Conservation (phyloP, 92 coral and sea anemone species). For the Palythoa grandiflora region DNA sequence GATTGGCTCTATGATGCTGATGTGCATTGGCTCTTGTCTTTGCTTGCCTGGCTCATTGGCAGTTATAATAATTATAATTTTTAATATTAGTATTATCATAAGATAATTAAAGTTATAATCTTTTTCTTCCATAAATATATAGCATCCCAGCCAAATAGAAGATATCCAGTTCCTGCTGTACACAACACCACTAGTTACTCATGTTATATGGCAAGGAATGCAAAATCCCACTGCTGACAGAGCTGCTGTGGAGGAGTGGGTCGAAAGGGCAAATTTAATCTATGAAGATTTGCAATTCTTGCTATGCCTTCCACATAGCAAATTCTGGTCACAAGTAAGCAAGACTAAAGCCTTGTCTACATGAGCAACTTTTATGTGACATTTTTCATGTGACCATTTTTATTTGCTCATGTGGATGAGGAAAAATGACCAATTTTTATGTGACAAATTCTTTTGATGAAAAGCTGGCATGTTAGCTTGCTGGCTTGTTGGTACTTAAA, state of each 20-base stretch:
- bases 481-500: too few relatives aligned
- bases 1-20: too few relatives aligned
- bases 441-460: too few relatives aligned
- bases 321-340: conserved; percentile 94
- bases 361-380: too few relatives aligned
- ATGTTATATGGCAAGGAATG: conserved; percentile 6
- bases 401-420: too few relatives aligned
- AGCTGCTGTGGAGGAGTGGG: conserved; percentile 86
- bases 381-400: too few relatives aligned
- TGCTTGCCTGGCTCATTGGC: too few relatives aligned
- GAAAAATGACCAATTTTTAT: too few relatives aligned
- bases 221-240: conserved; percentile 56
- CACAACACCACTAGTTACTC: conserved; percentile 66
- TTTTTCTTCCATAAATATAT: neutral
- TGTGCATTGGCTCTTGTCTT: too few relatives aligned
- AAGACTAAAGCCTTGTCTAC: neutral
- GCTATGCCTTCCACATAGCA: conserved; percentile 83
- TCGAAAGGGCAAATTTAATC: conserved; percentile 79
- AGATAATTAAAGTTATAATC: neutral
- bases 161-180: conserved; percentile 82
- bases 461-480: too few relatives aligned
- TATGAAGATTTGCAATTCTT: conserved; percentile 86
- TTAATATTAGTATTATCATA: too few relatives aligned
- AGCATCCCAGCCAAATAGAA: conserved; percentile 91
- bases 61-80: too few relatives aligned